Base-by-base conservation (phyloP, 2,888 invertebrate genomes). In the Pegoplata infirma region DNA sequence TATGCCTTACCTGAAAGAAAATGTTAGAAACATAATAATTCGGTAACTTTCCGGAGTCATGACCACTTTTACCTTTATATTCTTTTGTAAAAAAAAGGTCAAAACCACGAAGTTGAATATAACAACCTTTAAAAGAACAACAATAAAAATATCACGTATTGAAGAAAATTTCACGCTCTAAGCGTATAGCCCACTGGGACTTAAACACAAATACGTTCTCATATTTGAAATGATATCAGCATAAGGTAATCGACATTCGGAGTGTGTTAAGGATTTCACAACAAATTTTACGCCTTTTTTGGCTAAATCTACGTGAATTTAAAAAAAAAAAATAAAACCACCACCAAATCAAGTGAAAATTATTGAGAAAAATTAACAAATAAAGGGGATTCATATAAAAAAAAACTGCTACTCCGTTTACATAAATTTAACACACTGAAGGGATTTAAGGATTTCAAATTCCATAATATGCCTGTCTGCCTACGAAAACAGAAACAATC, bases 231-330 rank as follows among this genome's bases (percentile, higher is more conserved):
- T n/a, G 49, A 71, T 73, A 36, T 75, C 71, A 71, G 32, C 40
- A 47, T 49, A 44, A 59, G 74, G 64, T 51, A 58, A 69, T 71
- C 69, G 16, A 36, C 25, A 10, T 12, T 40, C 28, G 47, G 76
- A 82, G 82, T 81, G 82, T 82, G 82, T 55, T 64, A 69, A 75
- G 83, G 85, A 82, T 85, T 86, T 83, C 66, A 80, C 76, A 72
- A 78, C 82, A 83, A 74, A 86, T 85, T 86, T 84, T 84, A 85
- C 84, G 85, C 84, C 84, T 75, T 64, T 53, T 40, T 51, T 49
- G n/a, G 16, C 58, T 56, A 53, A 68, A 64, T 67, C 47, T 28
- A 67, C 28, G 58, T 36, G 28, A 67, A 69, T 47, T 23, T n/a
- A 8, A 1, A 17, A 49, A 44, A 66, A 44, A 5, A 36, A 23